Evolutionary conservation across 1,140 invertebrate species (phyloP).

Genomic region (Anastatus disparis): DNA sequence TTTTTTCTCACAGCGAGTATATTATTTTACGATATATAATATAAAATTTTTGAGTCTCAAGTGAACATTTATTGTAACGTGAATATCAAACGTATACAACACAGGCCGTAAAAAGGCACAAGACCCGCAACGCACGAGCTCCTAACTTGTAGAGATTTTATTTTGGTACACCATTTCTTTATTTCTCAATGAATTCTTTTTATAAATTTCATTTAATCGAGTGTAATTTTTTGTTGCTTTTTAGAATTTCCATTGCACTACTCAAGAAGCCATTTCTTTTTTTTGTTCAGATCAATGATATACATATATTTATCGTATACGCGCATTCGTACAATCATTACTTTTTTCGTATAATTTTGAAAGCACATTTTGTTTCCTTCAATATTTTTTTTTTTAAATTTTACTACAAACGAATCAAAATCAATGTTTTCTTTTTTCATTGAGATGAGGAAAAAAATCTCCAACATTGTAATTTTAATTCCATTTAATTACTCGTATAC

Average conservation of each 20-base stretch:
- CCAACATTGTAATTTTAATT: not conserved
- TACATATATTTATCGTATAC: slow-evolving; percentile 18
- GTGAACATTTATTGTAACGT: slow-evolving; percentile 46
- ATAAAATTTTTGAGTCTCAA: not conserved
- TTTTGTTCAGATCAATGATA: no score
- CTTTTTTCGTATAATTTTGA: no score
- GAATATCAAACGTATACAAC: slow-evolving; percentile 42
- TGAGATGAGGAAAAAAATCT: no score
- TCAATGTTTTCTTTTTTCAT: not conserved
- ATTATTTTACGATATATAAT: not conserved
- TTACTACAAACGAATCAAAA: no score
- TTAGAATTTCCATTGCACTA: slow-evolving; percentile 18
- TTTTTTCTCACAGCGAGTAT: no score
- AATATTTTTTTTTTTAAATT: no score
- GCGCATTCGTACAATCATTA: slow-evolving; percentile 1
- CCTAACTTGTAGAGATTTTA: slow-evolving; percentile 37
- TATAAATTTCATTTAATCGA: slow-evolving; percentile 5
- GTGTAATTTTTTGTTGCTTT: not conserved
- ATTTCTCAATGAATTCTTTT: not conserved
- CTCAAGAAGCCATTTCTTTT: slow-evolving; percentile 2
- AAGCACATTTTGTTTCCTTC: slow-evolving; percentile 4
- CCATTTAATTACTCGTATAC: not conserved
- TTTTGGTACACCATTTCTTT: not conserved
- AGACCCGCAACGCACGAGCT: slow-evolving; percentile 54
- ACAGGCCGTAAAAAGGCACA: slow-evolving; percentile 60